phyloP scores from a whole-genome alignment of 2,113 vertebrate genomes.

The Haliaeetus leucogaster region DNA sequence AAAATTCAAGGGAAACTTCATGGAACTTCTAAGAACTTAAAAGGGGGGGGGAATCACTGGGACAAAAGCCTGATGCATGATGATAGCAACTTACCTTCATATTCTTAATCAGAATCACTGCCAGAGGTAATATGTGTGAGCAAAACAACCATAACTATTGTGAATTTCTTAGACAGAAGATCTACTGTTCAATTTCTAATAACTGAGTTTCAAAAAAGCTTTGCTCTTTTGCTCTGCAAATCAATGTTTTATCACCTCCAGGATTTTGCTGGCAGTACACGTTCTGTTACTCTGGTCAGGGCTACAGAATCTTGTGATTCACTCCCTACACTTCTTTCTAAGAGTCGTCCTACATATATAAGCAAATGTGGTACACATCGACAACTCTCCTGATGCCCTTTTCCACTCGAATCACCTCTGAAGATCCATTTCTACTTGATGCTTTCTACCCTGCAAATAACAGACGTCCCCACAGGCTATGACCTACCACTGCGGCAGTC shows the following conservation, averaged over 20 bases:
- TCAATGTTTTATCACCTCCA: neutral
- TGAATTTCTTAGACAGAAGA: neutral
- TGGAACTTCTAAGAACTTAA: neutral
- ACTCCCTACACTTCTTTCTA: neutral
- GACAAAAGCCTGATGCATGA: neutral
- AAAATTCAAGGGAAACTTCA: neutral
- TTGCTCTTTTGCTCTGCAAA: neutral
- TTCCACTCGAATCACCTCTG: neutral
- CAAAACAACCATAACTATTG: neutral
- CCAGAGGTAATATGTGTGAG: neutral
- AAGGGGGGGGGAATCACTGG: rapidly evolving
- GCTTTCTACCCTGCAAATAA: neutral
- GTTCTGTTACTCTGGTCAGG: neutral
- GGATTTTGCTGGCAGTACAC: neutral
- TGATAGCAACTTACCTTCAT: neutral
- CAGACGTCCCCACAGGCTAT: neutral
- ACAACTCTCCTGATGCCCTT: neutral
- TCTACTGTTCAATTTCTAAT: neutral
- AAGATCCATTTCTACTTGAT: neutral
- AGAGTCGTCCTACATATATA: neutral
- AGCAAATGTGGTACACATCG: neutral
- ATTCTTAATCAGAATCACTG: neutral
- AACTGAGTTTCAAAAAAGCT: neutral
- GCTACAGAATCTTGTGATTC: neutral
- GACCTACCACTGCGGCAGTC: neutral